phyloP scores from a whole-genome alignment of 2,113 vertebrate species.

The Bambusicola thoracicus region DNA sequence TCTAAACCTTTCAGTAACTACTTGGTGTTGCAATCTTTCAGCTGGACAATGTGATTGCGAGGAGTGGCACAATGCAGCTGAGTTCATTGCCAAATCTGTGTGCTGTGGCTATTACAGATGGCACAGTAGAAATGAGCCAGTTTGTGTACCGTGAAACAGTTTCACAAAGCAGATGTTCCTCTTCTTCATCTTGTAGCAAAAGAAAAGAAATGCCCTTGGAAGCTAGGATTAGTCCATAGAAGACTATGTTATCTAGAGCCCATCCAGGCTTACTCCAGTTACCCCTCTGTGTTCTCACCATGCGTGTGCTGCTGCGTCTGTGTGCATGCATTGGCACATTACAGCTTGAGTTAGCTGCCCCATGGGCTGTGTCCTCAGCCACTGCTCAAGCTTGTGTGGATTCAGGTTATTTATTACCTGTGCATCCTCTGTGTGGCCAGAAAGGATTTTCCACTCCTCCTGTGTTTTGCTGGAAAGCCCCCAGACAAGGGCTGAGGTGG shows the following conservation, averaged over 20 bases:
- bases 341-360: background rate
- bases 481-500: background rate
- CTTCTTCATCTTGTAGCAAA: background rate
- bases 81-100: background rate
- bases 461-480: background rate
- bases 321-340: background rate
- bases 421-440: background rate
- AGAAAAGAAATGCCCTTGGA: background rate
- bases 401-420: background rate
- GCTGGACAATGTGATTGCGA: background rate
- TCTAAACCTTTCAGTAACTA: background rate
- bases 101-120: background rate
- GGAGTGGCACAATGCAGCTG: background rate
- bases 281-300: background rate
- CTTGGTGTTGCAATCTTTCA: slow-evolving; percentile 1
- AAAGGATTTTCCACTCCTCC: background rate
- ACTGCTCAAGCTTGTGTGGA: fast-evolving
- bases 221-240: background rate
- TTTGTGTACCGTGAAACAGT: background rate
- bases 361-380: background rate
- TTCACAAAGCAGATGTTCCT: background rate
- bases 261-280: background rate
- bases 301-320: background rate
- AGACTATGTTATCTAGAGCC: background rate
- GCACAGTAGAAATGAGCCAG: background rate